These are phyloP conservation scores for Cataglyphis rosenhaueri DNA, from an alignment of 2,888 invertebrate species.

Conservation along the genomic window DNA sequence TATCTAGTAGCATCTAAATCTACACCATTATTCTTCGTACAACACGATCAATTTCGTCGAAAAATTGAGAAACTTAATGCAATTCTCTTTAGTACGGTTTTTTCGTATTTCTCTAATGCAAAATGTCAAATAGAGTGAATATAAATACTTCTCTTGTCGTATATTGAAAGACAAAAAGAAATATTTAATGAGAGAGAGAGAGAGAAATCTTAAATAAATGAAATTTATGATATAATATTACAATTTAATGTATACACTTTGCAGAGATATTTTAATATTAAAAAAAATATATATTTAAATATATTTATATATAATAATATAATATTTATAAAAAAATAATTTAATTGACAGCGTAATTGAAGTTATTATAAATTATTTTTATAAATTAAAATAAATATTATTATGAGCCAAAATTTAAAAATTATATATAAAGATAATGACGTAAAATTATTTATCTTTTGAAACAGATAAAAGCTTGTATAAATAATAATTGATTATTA, in stretches of 20 bases:
- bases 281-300: neutral
- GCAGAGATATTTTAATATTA: neutral
- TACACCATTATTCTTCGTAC: neutral
- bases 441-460: neutral
- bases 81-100: neutral
- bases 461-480: neutral
- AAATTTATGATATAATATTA: neutral
- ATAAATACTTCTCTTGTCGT: neutral
- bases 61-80: neutral
- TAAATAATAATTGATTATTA: neutral
- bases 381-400: neutral
- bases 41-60: neutral
- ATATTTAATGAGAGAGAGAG: neutral
- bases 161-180: neutral
- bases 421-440: neutral
- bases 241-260: neutral
- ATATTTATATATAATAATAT: neutral
- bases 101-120: neutral
- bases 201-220: neutral
- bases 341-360: neutral
- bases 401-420: neutral
- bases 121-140: neutral
- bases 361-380: neutral
- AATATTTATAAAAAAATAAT: neutral
- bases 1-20: neutral